Evolutionary conservation across 1,140 invertebrate species (phyloP).

Genomic region (Trichoplusia ni): DNA sequence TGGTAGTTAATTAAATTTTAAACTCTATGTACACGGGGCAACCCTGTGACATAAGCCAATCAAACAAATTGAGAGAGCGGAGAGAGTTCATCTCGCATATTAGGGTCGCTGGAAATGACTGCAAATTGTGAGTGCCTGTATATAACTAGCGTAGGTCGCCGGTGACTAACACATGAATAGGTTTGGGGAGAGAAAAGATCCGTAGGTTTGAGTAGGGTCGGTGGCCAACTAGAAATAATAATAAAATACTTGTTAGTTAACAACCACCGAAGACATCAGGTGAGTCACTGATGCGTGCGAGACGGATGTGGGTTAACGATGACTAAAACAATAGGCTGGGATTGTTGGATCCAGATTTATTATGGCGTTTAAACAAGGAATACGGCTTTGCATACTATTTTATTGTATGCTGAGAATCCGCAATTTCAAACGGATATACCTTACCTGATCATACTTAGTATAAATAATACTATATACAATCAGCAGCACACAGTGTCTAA

Average conservation of each 20-base stretch:
- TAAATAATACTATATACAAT: too few relatives aligned
- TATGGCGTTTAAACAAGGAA: background rate
- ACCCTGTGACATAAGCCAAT: constrained; percentile 27
- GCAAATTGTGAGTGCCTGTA: constrained; percentile 4
- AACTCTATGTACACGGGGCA: background rate
- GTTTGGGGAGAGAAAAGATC: background rate
- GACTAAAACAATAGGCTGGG: too few relatives aligned
- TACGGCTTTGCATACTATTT: too few relatives aligned
- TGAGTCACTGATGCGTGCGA: too few relatives aligned
- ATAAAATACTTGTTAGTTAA: too few relatives aligned
- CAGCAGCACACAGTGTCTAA: too few relatives aligned
- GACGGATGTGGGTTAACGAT: too few relatives aligned
- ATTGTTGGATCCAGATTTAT: background rate
- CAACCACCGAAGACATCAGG: too few relatives aligned
- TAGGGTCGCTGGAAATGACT: constrained; percentile 35
- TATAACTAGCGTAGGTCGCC: background rate
- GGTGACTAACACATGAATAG: background rate
- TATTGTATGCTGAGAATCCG: too few relatives aligned
- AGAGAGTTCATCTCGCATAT: constrained; percentile 35
- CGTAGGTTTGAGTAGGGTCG: constrained; percentile 15
- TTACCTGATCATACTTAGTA: too few relatives aligned
- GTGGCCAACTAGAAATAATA: too few relatives aligned
- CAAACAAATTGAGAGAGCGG: constrained; percentile 34
- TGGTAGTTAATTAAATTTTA: background rate
- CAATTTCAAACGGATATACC: too few relatives aligned